Conservation (phyloP, 1,140 invertebrate species). For the Drosophila bocki region DNA sequence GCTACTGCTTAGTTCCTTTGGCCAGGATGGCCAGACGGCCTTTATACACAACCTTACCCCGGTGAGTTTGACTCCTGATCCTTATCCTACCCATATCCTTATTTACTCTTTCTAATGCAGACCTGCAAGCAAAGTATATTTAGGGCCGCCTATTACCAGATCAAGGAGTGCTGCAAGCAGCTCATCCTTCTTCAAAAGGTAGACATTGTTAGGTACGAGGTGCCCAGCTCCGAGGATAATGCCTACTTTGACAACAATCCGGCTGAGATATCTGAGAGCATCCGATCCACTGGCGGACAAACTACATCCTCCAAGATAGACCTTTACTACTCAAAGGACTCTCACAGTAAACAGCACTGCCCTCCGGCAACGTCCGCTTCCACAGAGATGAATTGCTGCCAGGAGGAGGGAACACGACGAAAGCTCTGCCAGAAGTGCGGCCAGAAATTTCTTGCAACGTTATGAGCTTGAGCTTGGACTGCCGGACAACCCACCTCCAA, state of each 20-base stretch:
- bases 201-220: constrained; percentile 52
- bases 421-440: constrained; percentile 60
- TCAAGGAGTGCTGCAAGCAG: constrained; percentile 70
- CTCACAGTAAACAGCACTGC: not conserved
- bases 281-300: constrained; percentile 11
- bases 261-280: not conserved
- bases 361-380: not conserved
- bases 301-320: not conserved
- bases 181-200: constrained; percentile 60
- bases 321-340: not conserved
- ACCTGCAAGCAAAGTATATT: constrained; percentile 52
- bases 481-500: not conserved
- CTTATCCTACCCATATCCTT: too few relatives aligned
- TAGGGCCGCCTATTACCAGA: constrained; percentile 58
- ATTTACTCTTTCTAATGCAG: constrained; percentile 7
- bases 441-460: constrained; percentile 45
- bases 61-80: constrained; percentile 19
- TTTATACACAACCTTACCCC: constrained; percentile 35
- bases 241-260: not conserved
- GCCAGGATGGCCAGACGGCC: constrained; percentile 4
- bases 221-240: constrained; percentile 65
- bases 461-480: constrained; percentile 14
- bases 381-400: not conserved
- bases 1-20: constrained; percentile 28
- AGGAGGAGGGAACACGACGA: not conserved